Conservation (phyloP, 1,140 invertebrate species). For the Augochlora pura region DNA sequence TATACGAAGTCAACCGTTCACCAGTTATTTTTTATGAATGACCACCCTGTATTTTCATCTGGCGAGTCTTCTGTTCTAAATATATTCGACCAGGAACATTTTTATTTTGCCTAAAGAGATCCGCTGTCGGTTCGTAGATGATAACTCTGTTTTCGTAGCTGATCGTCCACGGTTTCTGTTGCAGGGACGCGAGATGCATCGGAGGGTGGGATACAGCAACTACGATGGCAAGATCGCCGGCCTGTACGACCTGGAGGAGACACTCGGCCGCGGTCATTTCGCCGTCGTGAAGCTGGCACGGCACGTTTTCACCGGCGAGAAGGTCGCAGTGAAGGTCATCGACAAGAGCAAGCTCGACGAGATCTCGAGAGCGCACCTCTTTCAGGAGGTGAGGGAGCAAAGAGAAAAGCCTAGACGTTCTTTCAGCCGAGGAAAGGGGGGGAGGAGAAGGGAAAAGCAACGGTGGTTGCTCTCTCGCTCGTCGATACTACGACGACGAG, state of each 20-base stretch:
- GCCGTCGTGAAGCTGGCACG: conserved; percentile 98
- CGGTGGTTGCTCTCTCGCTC: neutral
- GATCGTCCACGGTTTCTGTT: neutral
- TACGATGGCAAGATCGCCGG: conserved; percentile 97
- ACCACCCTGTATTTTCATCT: no score
- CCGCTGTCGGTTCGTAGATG: no score
- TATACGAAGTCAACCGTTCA: no score
- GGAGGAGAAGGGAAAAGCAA: neutral
- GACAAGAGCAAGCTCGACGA: conserved; percentile 99
- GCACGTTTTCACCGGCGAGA: conserved; percentile 99
- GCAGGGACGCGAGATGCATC: conserved; percentile 72
- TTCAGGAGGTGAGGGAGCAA: conserved; percentile 90
- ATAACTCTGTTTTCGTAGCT: no score
- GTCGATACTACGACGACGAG: neutral
- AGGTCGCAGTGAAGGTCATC: conserved; percentile 97
- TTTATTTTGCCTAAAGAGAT: no score
- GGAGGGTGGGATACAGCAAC: conserved; percentile 74
- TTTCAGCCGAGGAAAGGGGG: neutral
- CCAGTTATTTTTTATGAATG: no score
- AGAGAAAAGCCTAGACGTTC: neutral
- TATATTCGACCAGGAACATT: no score
- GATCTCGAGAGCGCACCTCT: conserved; percentile 96
- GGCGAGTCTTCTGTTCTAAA: no score
- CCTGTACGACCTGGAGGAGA: conserved; percentile 97
- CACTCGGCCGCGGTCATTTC: conserved; percentile 97